These are phyloP conservation scores for Micromussa lordhowensis DNA, from an alignment of 92 coral and sea anemone species.

Conservation along the genomic window DNA sequence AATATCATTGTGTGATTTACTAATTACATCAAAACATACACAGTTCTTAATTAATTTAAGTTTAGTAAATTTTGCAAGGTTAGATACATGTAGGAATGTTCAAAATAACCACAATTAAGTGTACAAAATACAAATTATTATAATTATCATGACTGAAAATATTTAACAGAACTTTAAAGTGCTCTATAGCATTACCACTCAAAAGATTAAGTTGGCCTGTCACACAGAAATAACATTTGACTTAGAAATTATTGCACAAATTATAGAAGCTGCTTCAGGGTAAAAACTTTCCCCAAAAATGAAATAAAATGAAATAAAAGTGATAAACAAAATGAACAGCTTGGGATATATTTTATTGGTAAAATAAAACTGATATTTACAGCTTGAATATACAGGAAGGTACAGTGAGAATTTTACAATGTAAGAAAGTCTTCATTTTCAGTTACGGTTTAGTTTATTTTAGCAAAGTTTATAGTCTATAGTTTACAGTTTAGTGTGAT, in stretches of 20 bases:
- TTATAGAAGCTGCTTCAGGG: conserved; percentile 21
- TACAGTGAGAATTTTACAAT: conserved; percentile 10
- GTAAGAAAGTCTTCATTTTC: neutral
- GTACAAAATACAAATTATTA: neutral
- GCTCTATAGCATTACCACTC: neutral
- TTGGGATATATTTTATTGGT: conserved; percentile 30
- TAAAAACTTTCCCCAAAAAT: neutral
- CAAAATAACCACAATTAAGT: neutral
- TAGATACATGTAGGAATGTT: neutral
- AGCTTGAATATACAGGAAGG: conserved; percentile 34
- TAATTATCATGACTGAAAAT: neutral
- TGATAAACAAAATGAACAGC: conserved; percentile 28
- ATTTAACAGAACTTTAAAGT: neutral
- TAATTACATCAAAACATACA: neutral
- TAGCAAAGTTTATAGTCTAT: neutral
- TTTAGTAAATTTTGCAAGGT: neutral
- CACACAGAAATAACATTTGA: conserved; percentile 41
- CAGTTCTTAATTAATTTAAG: neutral
- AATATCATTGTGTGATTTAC: neutral
- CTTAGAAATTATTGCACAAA: neutral
- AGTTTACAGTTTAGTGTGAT: neutral
- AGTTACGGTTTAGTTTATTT: neutral
- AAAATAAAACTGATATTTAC: conserved; percentile 46
- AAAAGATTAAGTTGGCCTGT: conserved; percentile 41
- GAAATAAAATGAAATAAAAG: conserved; percentile 12